Percentiles rank a stretch among this genome's conserved stretches.
These are phyloP conservation scores for Melozone crissalis DNA, from an alignment of 2,113 vertebrate species.

Conservation along the genomic window DNA sequence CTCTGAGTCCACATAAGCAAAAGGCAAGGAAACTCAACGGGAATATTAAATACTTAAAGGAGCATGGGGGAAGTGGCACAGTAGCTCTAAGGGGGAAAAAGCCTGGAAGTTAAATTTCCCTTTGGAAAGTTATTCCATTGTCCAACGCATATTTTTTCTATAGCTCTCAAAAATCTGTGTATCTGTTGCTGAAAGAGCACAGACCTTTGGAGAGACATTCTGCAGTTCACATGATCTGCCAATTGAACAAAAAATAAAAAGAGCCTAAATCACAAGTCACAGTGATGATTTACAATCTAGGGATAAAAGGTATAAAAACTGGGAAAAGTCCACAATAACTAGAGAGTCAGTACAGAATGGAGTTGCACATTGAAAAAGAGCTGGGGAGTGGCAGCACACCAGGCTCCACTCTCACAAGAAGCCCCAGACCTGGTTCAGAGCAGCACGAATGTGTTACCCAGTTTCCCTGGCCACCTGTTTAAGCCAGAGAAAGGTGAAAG, in stretches of 20 bases:
- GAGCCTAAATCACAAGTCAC: not conserved
- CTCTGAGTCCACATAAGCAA: not conserved
- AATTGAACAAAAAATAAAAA: not conserved
- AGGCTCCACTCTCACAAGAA: not conserved
- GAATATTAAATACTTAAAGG: not conserved
- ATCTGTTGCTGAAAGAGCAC: not conserved
- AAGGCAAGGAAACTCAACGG: not conserved
- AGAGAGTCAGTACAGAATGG: not conserved
- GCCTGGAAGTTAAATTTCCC: not conserved
- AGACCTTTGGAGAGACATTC: not conserved
- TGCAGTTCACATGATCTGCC: not conserved
- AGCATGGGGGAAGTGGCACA: not conserved
- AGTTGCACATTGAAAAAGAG: not conserved
- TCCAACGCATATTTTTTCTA: not conserved
- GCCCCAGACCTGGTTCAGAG: not conserved
- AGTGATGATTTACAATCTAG: accelerated
- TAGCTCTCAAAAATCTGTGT: not conserved
- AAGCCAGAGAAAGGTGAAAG: not conserved
- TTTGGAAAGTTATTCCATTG: not conserved
- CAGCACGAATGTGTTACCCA: accelerated
- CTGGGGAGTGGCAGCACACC: not conserved
- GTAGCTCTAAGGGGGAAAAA: not conserved
- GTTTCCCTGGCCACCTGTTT: not conserved
- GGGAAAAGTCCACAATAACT: not conserved
- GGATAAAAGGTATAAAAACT: not conserved